Conservation (phyloP, 2,797 vertebrate species). For the Siniperca undulata region DNA sequence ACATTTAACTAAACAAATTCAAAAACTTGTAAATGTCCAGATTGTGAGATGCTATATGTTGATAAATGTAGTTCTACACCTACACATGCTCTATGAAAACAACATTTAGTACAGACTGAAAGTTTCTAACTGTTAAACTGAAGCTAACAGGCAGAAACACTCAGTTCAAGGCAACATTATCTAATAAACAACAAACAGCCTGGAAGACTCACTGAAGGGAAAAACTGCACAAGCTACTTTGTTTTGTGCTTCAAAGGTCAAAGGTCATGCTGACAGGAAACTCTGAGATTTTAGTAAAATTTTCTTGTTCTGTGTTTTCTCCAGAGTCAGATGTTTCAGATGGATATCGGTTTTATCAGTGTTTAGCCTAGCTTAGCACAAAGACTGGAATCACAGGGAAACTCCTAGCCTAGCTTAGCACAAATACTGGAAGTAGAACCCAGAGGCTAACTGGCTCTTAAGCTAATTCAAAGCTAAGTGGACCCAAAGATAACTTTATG, state of each 20-base stretch:
- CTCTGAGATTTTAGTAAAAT: not conserved
- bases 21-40: not conserved
- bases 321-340: too few relatives aligned
- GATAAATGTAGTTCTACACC: not conserved
- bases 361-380: conserved; percentile 17
- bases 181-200: conserved; percentile 11
- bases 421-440: not conserved
- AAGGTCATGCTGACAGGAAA: conserved; percentile 40
- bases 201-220: not conserved
- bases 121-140: not conserved
- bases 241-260: conserved; percentile 13
- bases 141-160: not conserved
- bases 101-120: not conserved
- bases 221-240: not conserved
- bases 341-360: not conserved
- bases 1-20: not conserved
- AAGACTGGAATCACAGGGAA: too few relatives aligned
- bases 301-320: not conserved
- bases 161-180: not conserved
- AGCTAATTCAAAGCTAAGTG: not conserved
- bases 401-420: not conserved
- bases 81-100: not conserved
- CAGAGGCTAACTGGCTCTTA: not conserved
- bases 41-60: not conserved
- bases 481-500: not conserved